A percentile compares a stretch with the other conserved stretches of the same genome.
phyloP scores from a whole-genome alignment of 1,140 invertebrate species.

The Planococcus citri region DNA sequence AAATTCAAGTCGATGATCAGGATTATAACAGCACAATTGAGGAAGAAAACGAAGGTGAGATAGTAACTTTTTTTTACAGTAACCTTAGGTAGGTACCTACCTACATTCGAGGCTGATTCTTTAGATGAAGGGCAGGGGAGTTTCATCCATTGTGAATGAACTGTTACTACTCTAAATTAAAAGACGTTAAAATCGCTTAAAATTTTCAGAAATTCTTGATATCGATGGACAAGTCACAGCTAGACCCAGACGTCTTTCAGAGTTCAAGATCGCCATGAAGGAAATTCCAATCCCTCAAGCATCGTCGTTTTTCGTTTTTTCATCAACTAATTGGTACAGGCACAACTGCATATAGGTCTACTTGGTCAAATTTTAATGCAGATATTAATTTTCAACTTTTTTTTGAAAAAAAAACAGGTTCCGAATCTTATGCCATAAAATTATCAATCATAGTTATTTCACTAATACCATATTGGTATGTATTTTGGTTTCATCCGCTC shows the following conservation, averaged over 20 bases:
- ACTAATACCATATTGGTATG: conserved; percentile 92
- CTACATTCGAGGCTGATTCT: too few relatives aligned
- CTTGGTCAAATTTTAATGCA: too few relatives aligned
- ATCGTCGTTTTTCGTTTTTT: conserved; percentile 93
- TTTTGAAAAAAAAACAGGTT: conserved; percentile 63
- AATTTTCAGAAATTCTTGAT: neutral
- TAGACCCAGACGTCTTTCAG: conserved; percentile 54
- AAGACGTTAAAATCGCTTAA: too few relatives aligned
- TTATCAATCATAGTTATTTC: conserved; percentile 93
- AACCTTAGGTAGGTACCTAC: too few relatives aligned
- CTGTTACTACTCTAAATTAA: too few relatives aligned
- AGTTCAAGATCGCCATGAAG: conserved; percentile 75
- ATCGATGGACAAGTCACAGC: neutral
- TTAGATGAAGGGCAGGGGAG: too few relatives aligned
- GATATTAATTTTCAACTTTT: too few relatives aligned
- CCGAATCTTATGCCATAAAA: conserved; percentile 89
- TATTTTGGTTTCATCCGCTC: conserved; percentile 95
- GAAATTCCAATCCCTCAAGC: conserved; percentile 87
- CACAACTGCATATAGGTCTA: too few relatives aligned
- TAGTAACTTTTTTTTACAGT: too few relatives aligned
- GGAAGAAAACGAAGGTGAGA: neutral
- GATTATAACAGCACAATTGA: neutral
- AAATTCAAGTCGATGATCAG: conserved; percentile 3
- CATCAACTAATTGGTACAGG: conserved; percentile 85
- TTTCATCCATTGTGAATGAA: too few relatives aligned